Evolutionary conservation across 2,797 vertebrate species (phyloP), one percentile per base, ranked within the genome.

Genomic region (Enteromius trimaculatus): DNA sequence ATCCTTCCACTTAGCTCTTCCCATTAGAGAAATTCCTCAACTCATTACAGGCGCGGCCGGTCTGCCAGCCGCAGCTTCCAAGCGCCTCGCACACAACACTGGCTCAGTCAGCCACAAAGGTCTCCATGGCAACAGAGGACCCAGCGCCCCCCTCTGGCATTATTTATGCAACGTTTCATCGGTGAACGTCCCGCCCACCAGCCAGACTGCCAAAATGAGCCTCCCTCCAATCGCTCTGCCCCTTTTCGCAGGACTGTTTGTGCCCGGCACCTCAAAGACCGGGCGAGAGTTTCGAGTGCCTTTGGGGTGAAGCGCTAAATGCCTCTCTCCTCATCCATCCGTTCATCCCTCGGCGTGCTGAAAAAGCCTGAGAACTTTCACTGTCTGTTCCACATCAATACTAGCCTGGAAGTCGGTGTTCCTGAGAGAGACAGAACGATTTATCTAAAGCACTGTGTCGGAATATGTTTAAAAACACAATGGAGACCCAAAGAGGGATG

Each of bases 81-180:
- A 88, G 86, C 84, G 84, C 88, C 85, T 77, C 75, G 37, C 79
- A n/a, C 82, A 76, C 81, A 87, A 82, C 90, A 92, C 64, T 75
- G 77, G 92, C 93, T 93, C 94, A 92, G 89, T 87, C 92, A 92
- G 92, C 93, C 95, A 95, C 95, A 96, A 95, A 95, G 93, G 93
- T 94, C 94, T 93, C 95, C 94, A 95, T 95, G 89, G 93, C 92
- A 95, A 96, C 95, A 64, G 90, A 89, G 91, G 92, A 91, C 89
- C 91, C 91, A 92, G 92, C 66, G 34, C 68, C 66, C 70, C 80
- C 49, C 65, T 86, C 83, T 65, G 86, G 88, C 89, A 92, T 92
- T 92, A 92, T 92, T 92, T 91, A 92, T 89, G 93, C 93, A 92
- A 92, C 90, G 88, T 91, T 94, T 92, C 93, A 91, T 89, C 92